Evolutionary conservation across 1,140 invertebrate genomes (phyloP), one percentile per base, ranked within the genome.

Genomic region (Schlechtendalia chinensis): DNA sequence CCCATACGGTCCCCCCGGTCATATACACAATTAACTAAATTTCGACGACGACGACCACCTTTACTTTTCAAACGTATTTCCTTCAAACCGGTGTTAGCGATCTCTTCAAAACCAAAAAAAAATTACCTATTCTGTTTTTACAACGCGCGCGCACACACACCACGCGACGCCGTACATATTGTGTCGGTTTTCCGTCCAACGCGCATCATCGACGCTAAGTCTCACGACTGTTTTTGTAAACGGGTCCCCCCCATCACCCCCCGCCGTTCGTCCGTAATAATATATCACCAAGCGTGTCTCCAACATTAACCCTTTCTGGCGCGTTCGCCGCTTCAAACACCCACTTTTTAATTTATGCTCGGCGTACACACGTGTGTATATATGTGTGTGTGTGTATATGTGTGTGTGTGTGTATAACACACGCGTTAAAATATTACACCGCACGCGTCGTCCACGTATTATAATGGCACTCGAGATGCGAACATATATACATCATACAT

Each of bases 191-290:
- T 47, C 27, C 6, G n/a, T 47, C 65, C 39, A 47, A 47, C 10
- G 45, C 65, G 24, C 16, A 67, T 8, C 19, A 47, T 12, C 19
- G 45, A 67, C 32, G 39, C 22, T 47, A 22, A n/a, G 39, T 69
- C 45, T 69, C 67, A 69, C 39, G 67, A 69, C 67, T 69, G 67
- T 50, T 47, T 69, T 69, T 69, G n/a, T 69, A 69, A n/a, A 69
- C 24, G 67, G 11, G 22, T 50, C 50, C n/a, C n/a, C n/a, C n/a
- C n/a, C n/a, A n/a, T n/a, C n/a, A n/a, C n/a, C n/a, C n/a, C n/a
- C n/a, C n/a, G n/a, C n/a, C n/a, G 63, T 69, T 47, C 39, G 22
- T 69, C 14, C 39, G 65, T 54, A 24, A 22, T 50, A 50, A 50
- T 69, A 50, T 69, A 27, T 47, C 39, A 69, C 45, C 45, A 17